A percentile compares a stretch with the other conserved stretches of the same genome.
Conservation (phyloP, 2,888 invertebrate genomes). For the Drosophila recens region DNA sequence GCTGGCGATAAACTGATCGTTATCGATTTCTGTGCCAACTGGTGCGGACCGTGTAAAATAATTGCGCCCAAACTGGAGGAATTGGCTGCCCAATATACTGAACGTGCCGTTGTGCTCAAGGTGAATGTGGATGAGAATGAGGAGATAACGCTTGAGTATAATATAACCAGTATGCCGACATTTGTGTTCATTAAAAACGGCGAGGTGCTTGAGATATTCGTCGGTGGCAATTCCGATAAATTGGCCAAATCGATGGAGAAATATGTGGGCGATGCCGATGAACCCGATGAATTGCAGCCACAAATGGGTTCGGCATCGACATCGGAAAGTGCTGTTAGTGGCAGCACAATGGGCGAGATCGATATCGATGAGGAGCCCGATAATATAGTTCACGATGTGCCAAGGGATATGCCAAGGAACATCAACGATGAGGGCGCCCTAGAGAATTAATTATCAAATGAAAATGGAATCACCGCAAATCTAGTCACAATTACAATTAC, state of each 20-base stretch:
- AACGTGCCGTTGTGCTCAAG: slow-evolving; percentile 83
- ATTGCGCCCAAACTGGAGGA: slow-evolving; percentile 93
- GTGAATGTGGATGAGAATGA: slow-evolving; percentile 95
- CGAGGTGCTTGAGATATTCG: slow-evolving; percentile 89
- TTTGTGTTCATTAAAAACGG: slow-evolving; percentile 93
- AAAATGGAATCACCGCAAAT: not conserved
- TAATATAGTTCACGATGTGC: not conserved
- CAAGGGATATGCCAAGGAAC: slow-evolving; percentile 1
- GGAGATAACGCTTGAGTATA: slow-evolving; percentile 91
- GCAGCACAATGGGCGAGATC: slow-evolving; percentile 10
- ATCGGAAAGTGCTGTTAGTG: slow-evolving; percentile 6
- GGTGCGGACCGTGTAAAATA: slow-evolving; percentile 97
- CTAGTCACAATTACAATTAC: not conserved
- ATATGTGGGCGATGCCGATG: slow-evolving; percentile 80
- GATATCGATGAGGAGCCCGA: slow-evolving; percentile 30
- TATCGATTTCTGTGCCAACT: slow-evolving; percentile 95
- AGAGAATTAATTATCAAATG: slow-evolving; percentile 25
- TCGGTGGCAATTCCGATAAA: slow-evolving; percentile 92
- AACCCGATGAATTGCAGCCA: slow-evolving; percentile 10
- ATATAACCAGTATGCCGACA: slow-evolving; percentile 94
- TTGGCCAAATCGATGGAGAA: slow-evolving; percentile 88
- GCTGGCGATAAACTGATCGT: slow-evolving; percentile 93
- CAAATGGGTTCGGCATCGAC: not conserved
- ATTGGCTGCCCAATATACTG: slow-evolving; percentile 87
- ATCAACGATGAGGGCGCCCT: slow-evolving; percentile 23